A percentile compares a stretch with the other conserved stretches of the same genome.
phyloP scores from a whole-genome alignment of 2,888 invertebrate genomes.

The Parnassius apollo region DNA sequence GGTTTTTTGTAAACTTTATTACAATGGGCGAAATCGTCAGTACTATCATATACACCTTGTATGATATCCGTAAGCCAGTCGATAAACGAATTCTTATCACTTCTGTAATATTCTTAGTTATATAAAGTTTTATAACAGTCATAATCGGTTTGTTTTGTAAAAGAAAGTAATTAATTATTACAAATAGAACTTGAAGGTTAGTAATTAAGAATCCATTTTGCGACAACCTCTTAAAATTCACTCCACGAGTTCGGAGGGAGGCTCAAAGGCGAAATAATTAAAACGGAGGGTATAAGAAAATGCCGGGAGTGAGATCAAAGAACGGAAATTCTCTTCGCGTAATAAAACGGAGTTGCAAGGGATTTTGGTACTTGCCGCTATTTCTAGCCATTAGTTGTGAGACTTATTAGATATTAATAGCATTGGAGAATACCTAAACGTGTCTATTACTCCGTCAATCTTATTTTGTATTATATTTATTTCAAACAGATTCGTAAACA shows the following conservation, averaged over 20 bases:
- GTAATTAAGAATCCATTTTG: conserved; percentile 78
- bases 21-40: conserved; percentile 37
- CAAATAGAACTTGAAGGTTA: conserved; percentile 63
- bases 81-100: conserved; percentile 28
- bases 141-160: conserved; percentile 22
- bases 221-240: conserved; percentile 77
- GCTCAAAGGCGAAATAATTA: conserved; percentile 78
- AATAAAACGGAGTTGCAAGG: conserved; percentile 58
- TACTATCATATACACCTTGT: conserved; percentile 38
- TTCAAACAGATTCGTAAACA: too few species aligned
- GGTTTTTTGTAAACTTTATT: conserved; percentile 16
- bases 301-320: conserved; percentile 71
- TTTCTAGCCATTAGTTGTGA: conserved; percentile 30
- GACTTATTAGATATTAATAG: conserved; percentile 26
- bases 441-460: conserved; percentile 5
- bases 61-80: conserved; percentile 33
- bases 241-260: conserved; percentile 58
- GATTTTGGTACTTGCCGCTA: conserved; percentile 51
- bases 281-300: conserved; percentile 73
- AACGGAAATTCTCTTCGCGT: conserved; percentile 60
- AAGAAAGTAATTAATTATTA: conserved; percentile 68
- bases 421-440: conserved; percentile 14
- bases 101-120: neutral
- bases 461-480: neutral
- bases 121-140: conserved; percentile 2